Percentiles rank a stretch among this genome's conserved stretches.
Conservation (phyloP, 2,888 invertebrate genomes). For the Sinelater perroti region DNA sequence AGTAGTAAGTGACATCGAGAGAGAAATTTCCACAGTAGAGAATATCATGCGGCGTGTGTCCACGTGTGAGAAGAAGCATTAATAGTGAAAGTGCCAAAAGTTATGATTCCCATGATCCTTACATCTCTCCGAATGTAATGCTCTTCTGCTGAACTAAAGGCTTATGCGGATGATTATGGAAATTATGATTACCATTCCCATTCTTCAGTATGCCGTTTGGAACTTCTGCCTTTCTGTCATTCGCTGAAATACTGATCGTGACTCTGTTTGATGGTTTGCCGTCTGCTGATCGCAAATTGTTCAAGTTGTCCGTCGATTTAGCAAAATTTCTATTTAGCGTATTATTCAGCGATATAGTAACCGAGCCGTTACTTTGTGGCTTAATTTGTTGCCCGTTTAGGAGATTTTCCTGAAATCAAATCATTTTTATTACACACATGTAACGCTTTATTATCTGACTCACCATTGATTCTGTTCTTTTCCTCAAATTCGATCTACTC, state of each 20-base stretch:
- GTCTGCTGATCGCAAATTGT: slow-evolving; percentile 33
- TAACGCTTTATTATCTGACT: slow-evolving; percentile 49
- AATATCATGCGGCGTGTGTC: slow-evolving; percentile 16
- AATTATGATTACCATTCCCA: slow-evolving; percentile 50
- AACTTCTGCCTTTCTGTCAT: slow-evolving; percentile 53
- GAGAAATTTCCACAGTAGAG: slow-evolving; percentile 35
- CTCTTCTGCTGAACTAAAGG: slow-evolving; percentile 59
- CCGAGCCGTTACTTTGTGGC: slow-evolving; percentile 57
- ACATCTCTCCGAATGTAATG: slow-evolving; percentile 62
- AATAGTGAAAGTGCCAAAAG: slow-evolving; percentile 27
- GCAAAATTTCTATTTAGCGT: slow-evolving; percentile 52
- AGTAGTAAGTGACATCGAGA: too few species aligned
- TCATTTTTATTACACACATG: not conserved
- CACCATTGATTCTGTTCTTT: slow-evolving; percentile 74
- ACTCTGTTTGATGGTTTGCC: slow-evolving; percentile 52
- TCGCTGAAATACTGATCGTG: slow-evolving; percentile 53
- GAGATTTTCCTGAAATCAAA: slow-evolving; percentile 55
- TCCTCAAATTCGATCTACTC: slow-evolving; percentile 78
- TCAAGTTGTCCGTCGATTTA: slow-evolving; percentile 53
- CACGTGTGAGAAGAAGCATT: slow-evolving; percentile 17
- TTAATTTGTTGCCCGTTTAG: slow-evolving; percentile 54
- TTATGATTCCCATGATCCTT: slow-evolving; percentile 48
- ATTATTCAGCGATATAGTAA: slow-evolving; percentile 57
- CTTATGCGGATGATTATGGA: slow-evolving; percentile 48
- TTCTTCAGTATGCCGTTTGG: slow-evolving; percentile 66